These are phyloP conservation scores for Thalassoma bifasciatum DNA, from an alignment of 2,113 vertebrate species.

Conservation along the genomic window DNA sequence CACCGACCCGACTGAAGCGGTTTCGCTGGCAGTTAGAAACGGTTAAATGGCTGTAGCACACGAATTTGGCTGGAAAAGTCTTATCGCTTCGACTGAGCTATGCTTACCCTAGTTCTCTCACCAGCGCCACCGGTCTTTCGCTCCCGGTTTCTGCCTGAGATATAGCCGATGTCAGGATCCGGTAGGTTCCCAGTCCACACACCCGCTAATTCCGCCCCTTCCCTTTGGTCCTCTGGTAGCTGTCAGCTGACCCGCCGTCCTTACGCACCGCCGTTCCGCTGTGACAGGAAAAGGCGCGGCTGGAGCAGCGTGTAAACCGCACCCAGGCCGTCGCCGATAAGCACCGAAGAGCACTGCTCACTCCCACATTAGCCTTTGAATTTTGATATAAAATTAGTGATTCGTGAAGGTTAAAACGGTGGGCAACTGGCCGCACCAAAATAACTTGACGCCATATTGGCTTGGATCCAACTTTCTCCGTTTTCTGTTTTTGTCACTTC, in stretches of 20 bases:
- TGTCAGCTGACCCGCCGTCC: constrained; percentile 79
- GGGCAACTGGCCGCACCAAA: background rate
- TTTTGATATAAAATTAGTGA: too few species aligned
- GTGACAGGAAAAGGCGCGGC: constrained; percentile 80
- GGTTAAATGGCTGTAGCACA: background rate
- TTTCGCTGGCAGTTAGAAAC: constrained; percentile 11
- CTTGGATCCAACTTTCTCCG: background rate
- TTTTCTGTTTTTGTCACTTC: background rate
- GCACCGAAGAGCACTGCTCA: background rate
- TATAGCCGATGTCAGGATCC: constrained; percentile 31
- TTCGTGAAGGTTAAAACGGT: too few species aligned
- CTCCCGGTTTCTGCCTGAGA: constrained; percentile 23
- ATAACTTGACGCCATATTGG: background rate
- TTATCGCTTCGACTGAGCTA: accelerated
- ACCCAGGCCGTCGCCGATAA: constrained; percentile 73
- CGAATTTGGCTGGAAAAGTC: background rate
- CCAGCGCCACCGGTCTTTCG: constrained; percentile 46
- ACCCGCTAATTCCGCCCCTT: constrained; percentile 65
- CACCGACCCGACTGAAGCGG: constrained; percentile 12
- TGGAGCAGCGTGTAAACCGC: constrained; percentile 66
- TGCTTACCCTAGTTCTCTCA: constrained; percentile 66
- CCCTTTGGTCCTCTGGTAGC: constrained; percentile 37
- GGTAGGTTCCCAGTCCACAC: constrained; percentile 50
- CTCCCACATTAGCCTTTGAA: too few species aligned
- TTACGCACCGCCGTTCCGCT: constrained; percentile 61